A percentile compares a stretch with the other conserved stretches of the same genome.
phyloP scores from a whole-genome alignment of 2,888 invertebrate genomes.

The Taphrorychus bicolor region DNA sequence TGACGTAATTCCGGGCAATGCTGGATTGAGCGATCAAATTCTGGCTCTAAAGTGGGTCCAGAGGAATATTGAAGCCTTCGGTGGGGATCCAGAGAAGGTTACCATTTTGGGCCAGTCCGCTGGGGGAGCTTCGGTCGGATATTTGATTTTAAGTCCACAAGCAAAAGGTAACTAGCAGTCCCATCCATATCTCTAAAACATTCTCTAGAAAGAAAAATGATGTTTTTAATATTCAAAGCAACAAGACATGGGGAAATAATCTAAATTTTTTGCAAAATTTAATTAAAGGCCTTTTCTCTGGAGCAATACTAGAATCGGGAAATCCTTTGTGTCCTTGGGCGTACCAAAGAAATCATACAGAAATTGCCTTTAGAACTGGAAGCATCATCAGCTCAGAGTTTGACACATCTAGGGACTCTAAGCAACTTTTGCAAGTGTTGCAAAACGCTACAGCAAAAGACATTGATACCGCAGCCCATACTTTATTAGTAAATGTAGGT shows the following conservation, averaged over 20 bases:
- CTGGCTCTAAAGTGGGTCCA: constrained; percentile 50
- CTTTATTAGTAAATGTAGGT: too few relatives aligned
- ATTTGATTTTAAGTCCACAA: constrained; percentile 42
- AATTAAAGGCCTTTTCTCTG: constrained; percentile 22
- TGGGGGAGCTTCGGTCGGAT: constrained; percentile 51
- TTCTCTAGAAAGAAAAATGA: not conserved
- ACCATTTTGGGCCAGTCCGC: constrained; percentile 52
- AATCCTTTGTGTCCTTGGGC: constrained; percentile 26
- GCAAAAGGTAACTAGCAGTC: constrained; percentile 34
- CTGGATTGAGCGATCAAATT: constrained; percentile 52
- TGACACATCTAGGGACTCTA: constrained; percentile 16
- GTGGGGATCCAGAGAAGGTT: constrained; percentile 50
- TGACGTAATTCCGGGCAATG: constrained; percentile 49
- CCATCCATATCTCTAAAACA: not conserved
- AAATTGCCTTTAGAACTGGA: constrained; percentile 21
- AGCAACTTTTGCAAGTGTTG: constrained; percentile 12
- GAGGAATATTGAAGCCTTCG: constrained; percentile 50
- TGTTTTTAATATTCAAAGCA: not conserved
- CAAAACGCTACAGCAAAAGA: constrained; percentile 19
- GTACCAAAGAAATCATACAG: constrained; percentile 32
- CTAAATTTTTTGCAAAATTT: too few relatives aligned
- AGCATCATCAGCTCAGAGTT: constrained; percentile 24
- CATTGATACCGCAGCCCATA: too few relatives aligned
- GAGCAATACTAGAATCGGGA: constrained; percentile 26
- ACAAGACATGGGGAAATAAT: not conserved